Evolutionary conservation across 2,888 invertebrate species (phyloP).

Genomic region (Brenthis ino): DNA sequence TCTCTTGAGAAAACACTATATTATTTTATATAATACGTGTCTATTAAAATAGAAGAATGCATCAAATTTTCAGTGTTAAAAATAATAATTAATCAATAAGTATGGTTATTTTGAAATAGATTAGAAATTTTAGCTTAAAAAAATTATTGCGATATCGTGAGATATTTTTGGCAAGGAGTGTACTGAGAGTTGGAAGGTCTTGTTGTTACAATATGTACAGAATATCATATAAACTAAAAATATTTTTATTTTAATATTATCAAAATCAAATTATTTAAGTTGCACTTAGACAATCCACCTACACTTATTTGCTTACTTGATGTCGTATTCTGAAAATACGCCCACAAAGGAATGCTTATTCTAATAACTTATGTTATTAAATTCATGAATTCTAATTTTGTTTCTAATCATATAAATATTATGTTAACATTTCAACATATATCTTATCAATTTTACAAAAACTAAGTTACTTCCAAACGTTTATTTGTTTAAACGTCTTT

Average conservation of each 20-base stretch:
- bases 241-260: neutral
- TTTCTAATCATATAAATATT: conserved; percentile 7
- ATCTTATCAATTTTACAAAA: conserved; percentile 1
- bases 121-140: no score
- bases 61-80: no score
- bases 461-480: neutral
- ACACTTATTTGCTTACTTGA: conserved; percentile 8
- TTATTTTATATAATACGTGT: no score
- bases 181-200: no score
- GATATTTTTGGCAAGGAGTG: no score
- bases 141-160: no score
- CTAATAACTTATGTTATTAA: conserved; percentile 10
- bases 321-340: conserved; percentile 14
- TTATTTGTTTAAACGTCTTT: neutral
- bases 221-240: neutral
- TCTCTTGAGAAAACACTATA: no score
- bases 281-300: conserved; percentile 20
- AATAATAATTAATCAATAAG: no score
- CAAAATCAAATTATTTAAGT: neutral
- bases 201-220: no score
- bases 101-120: no score
- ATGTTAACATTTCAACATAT: conserved; percentile 9
- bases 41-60: no score
- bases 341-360: conserved; percentile 18
- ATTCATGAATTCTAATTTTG: conserved; percentile 5